These are phyloP conservation scores for Sigmodon hispidus DNA, from an alignment of 2,113 vertebrate species.

Conservation along the genomic window DNA sequence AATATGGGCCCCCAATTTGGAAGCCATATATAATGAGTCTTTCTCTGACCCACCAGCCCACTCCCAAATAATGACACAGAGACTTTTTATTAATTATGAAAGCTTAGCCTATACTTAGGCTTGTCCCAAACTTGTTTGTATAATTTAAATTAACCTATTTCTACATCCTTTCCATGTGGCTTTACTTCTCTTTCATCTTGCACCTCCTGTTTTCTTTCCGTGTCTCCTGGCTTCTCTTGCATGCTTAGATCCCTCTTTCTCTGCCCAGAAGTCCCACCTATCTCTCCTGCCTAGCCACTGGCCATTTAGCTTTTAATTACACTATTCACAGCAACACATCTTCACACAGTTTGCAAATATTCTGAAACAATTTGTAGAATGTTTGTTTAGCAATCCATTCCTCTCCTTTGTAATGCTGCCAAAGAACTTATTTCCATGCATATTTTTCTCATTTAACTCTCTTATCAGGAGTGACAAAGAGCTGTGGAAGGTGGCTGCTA, in stretches of 20 bases:
- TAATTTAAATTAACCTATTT: background rate
- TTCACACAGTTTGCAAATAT: background rate
- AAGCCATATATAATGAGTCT: background rate
- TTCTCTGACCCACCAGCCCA: background rate
- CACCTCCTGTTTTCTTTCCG: background rate
- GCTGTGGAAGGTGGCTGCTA: background rate
- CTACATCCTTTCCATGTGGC: background rate
- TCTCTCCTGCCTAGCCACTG: background rate
- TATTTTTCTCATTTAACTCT: background rate
- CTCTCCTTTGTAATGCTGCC: background rate
- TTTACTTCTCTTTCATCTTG: background rate
- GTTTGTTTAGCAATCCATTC: background rate
- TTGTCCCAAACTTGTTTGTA: background rate
- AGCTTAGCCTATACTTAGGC: background rate
- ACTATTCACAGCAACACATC: background rate
- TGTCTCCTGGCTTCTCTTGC: background rate
- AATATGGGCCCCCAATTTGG: background rate
- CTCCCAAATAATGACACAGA: background rate
- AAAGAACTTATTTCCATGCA: background rate
- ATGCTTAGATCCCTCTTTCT: background rate
- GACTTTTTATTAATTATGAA: background rate
- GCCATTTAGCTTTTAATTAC: background rate
- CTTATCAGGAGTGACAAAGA: background rate
- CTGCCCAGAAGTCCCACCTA: background rate
- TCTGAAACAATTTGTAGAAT: background rate